These are phyloP conservation scores for Unio pictorum DNA, from an alignment of 2,888 invertebrate species.

Conservation along the genomic window DNA sequence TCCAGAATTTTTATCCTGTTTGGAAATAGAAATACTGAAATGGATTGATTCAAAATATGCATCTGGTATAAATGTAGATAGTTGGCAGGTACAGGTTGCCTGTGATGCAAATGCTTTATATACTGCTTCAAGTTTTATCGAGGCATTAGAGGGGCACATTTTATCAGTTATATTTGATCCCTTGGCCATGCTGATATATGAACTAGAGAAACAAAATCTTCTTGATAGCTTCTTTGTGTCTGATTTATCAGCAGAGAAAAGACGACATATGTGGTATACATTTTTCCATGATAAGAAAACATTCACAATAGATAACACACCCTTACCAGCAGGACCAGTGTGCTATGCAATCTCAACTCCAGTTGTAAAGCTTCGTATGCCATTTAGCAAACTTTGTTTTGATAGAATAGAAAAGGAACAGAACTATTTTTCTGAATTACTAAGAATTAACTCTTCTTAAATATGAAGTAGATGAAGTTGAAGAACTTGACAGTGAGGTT, in stretches of 20 bases:
- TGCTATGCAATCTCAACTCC: conserved; percentile 25
- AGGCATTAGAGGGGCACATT: conserved; percentile 30
- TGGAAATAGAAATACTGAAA: conserved; percentile 6
- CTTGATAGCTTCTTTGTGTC: conserved; percentile 23
- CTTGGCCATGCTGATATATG: conserved; percentile 30
- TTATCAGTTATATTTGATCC: conserved; percentile 22
- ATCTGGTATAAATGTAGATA: not conserved
- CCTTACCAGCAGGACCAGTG: conserved; percentile 24
- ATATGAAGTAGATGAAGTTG: too few species aligned
- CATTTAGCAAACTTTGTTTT: conserved; percentile 26
- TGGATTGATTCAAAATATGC: not conserved
- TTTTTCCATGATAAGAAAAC: too few species aligned
- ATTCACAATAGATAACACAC: too few species aligned
- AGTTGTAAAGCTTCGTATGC: conserved; percentile 22
- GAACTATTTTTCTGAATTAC: not conserved
- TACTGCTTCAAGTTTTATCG: conserved; percentile 18
- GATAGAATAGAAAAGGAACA: conserved; percentile 21
- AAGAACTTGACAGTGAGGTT: too few species aligned
- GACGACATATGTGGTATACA: not conserved
- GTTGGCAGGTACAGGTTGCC: conserved; percentile 33
- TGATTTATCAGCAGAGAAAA: not conserved
- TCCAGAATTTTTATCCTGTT: conserved; percentile 1
- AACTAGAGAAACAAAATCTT: conserved; percentile 22
- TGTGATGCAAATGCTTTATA: conserved; percentile 22
- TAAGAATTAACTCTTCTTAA: too few species aligned